These are phyloP conservation scores for Astropecten irregularis DNA, from an alignment of 53 echinoderm and acorn worm species.

Conservation along the genomic window DNA sequence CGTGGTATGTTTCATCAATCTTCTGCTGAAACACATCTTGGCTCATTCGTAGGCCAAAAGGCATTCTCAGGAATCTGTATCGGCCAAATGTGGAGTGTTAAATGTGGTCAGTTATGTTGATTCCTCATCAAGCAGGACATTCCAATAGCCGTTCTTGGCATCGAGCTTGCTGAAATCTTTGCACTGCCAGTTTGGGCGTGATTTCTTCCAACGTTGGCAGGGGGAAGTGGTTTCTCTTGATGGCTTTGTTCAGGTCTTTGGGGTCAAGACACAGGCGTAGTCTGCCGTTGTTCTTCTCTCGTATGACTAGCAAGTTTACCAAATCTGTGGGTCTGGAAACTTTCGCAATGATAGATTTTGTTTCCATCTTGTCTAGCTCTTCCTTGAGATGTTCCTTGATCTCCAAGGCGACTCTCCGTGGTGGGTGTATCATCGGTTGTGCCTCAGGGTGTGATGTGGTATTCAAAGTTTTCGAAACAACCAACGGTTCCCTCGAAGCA, in stretches of 20 bases:
- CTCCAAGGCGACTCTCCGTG: constrained; percentile 40
- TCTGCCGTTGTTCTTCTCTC: constrained; percentile 35
- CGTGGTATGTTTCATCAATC: too few species aligned
- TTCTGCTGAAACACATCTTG: too few species aligned
- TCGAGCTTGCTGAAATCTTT: constrained; percentile 24
- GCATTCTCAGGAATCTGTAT: too few species aligned
- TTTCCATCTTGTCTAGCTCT: constrained; percentile 23
- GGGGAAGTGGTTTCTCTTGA: constrained; percentile 59
- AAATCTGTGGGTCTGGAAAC: constrained; percentile 55
- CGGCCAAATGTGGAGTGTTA: not conserved
- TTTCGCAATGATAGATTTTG: constrained; percentile 15
- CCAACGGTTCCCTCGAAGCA: constrained; percentile 40
- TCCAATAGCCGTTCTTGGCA: too few species aligned
- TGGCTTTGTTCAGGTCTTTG: constrained; percentile 48
- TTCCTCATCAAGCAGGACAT: not conserved
- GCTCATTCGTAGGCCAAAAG: too few species aligned
- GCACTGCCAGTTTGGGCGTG: constrained; percentile 7
- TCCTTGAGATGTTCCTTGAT: too few species aligned
- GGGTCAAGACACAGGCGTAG: constrained; percentile 39
- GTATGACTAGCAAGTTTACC: constrained; percentile 33
- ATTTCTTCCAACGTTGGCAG: constrained; percentile 55
- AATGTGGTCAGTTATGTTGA: not conserved
- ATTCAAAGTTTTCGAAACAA: constrained; percentile 20
- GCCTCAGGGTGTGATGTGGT: constrained; percentile 60
- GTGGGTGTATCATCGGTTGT: constrained; percentile 54